These are phyloP conservation scores for Anisognathus igniventris DNA, from an alignment of 2,797 vertebrate genomes.

Conservation along the genomic window DNA sequence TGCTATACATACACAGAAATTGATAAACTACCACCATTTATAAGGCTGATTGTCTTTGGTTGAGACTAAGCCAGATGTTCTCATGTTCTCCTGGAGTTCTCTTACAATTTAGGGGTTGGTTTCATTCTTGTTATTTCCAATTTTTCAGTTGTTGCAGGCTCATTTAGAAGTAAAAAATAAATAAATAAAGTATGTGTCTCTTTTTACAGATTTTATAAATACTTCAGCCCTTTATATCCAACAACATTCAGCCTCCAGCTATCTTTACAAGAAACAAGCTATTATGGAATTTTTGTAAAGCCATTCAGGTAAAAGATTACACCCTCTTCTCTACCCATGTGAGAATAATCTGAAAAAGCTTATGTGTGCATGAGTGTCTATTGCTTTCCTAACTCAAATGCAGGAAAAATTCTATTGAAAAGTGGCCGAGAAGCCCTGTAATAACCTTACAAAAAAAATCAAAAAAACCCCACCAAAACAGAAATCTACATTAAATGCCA, in stretches of 20 bases:
- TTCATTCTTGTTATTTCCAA: neutral
- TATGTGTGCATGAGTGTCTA: neutral
- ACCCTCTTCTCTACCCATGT: neutral
- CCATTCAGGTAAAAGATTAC: neutral
- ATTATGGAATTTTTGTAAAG: neutral
- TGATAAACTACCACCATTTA: neutral
- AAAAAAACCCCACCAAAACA: neutral
- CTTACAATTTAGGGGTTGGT: neutral
- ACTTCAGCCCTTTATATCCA: neutral
- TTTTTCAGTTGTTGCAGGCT: neutral
- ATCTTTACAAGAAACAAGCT: neutral
- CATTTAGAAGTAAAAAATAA: neutral
- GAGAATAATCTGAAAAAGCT: neutral
- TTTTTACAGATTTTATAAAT: neutral
- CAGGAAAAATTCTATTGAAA: neutral
- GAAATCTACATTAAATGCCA: neutral
- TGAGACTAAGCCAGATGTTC: neutral
- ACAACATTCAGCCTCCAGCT: neutral
- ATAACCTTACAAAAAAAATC: neutral
- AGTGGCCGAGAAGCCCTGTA: neutral
- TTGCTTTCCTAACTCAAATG: neutral
- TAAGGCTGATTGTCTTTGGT: neutral
- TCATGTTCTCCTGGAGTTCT: neutral
- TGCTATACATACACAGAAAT: neutral
- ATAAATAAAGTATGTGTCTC: neutral